Conservation (phyloP, 2,888 invertebrate genomes). For the Cephus pygmeus region DNA sequence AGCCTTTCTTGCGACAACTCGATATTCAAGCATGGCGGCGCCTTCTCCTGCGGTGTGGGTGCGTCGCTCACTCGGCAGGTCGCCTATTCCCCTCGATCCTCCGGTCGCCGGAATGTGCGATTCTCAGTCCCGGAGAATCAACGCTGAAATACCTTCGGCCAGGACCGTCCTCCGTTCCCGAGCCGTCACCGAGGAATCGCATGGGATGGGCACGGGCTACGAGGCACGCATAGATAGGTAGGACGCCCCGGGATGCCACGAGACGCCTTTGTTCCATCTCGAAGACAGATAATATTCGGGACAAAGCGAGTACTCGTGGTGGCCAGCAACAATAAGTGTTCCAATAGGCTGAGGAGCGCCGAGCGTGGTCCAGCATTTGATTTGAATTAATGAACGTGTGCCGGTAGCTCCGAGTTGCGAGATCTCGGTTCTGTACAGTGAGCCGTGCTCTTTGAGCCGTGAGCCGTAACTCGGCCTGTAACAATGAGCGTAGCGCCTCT, state of each 20-base stretch:
- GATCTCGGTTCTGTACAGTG: background rate
- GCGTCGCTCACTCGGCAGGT: background rate
- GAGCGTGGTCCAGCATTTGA: slow-evolving; percentile 26
- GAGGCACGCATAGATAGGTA: background rate
- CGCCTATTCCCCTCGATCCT: background rate
- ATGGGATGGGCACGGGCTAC: background rate
- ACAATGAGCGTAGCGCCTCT: slow-evolving; percentile 26
- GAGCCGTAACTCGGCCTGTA: slow-evolving; percentile 27
- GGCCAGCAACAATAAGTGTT: background rate
- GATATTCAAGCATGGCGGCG: background rate
- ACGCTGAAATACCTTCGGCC: background rate
- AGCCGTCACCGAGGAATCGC: background rate
- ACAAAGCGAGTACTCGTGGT: background rate
- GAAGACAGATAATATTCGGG: background rate
- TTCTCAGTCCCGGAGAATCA: background rate
- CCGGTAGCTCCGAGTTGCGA: slow-evolving; percentile 5
- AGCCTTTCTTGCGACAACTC: background rate
- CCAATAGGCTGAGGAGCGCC: background rate
- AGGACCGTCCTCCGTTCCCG: too few relatives aligned
- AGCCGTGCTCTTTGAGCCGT: slow-evolving; percentile 24
- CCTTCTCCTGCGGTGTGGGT: background rate
- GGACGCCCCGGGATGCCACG: background rate
- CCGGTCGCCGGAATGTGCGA: background rate
- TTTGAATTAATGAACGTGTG: slow-evolving; percentile 53
- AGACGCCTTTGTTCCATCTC: background rate